Percentiles rank a stretch among this genome's conserved stretches.
These are phyloP conservation scores for Pedionomus torquatus DNA, from an alignment of 2,113 vertebrate genomes.

Conservation along the genomic window DNA sequence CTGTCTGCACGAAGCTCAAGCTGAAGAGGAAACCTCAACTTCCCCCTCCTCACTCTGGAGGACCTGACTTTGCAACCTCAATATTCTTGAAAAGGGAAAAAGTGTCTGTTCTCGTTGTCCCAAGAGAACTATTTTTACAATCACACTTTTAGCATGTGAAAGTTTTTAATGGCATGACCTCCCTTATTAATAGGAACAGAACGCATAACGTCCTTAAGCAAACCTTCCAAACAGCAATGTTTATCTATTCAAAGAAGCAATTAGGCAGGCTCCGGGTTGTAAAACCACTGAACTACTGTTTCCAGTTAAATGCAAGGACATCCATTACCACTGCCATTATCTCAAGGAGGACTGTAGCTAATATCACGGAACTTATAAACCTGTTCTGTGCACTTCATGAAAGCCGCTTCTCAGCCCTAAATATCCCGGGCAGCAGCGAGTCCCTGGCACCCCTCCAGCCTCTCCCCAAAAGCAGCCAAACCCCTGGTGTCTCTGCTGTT, in stretches of 20 bases:
- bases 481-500: background rate
- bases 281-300: constrained; percentile 35
- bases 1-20: background rate
- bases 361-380: constrained; percentile 17
- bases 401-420: constrained; percentile 21
- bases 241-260: constrained; percentile 57
- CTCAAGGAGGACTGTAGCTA: constrained; percentile 40
- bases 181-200: constrained; percentile 27
- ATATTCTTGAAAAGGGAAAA: background rate
- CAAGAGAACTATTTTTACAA: background rate
- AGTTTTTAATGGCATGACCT: background rate
- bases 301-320: constrained; percentile 56
- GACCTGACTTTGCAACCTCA: background rate
- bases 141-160: background rate
- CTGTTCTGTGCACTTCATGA: background rate
- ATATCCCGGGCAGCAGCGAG: constrained; percentile 1
- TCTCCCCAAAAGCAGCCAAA: background rate
- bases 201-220: background rate
- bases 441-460: constrained; percentile 32
- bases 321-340: constrained; percentile 44
- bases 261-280: constrained; percentile 33
- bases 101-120: background rate
- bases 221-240: constrained; percentile 18
- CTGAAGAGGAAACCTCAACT: background rate
- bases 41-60: background rate